Evolutionary conservation across 2,113 vertebrate species (phyloP), one percentile per base, ranked within the genome.

Genomic region (Lanius ludovicianus): DNA sequence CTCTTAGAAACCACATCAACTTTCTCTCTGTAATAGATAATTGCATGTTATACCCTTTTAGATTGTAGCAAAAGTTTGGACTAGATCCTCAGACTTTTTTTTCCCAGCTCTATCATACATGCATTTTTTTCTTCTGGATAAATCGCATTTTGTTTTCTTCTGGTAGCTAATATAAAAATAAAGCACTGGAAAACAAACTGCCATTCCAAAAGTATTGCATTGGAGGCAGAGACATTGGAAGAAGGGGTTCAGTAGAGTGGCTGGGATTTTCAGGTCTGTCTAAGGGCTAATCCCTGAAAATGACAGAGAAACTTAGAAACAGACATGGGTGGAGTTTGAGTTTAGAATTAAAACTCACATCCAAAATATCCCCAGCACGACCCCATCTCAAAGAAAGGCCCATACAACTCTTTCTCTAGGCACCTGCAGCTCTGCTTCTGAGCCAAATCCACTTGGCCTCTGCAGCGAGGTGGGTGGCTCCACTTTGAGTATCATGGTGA

Each of bases 1-100:
- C 59, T 68, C 30, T 52, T 68, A 84, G 87, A 78, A 35, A 75
- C 5, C 5, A 78, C 10, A 53, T 78, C 46, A 75, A 13, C 22
- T 75, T 88, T 71, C 46, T 76, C 65, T 87, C 59, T 86, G 4
- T 59, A 75, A 46, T 20, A 86, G n/a, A n/a, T 93, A 90, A 78
- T 78, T 3, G 2, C 16, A 47, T 77, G 20, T 76, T 80, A 65
- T 23, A 31, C 5, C 10, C 14, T 70, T 50, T 83, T 67, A 85
- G 33, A 63, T 25, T 60, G 35, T 7, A 67, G 27, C 18, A 90
- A 49, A 68, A 82, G 18, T 69, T 80, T 55, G 39, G 88, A 80
- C 57, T 59, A 86, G 15, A 75, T 75, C 30, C 60, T 67, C 11
- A 44, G 63, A 60, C 39, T 4, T 9, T 74, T 56, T 74, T 84